Base-by-base conservation (phyloP, 2,888 invertebrate genomes). In the Eupithecia tripunctaria region DNA sequence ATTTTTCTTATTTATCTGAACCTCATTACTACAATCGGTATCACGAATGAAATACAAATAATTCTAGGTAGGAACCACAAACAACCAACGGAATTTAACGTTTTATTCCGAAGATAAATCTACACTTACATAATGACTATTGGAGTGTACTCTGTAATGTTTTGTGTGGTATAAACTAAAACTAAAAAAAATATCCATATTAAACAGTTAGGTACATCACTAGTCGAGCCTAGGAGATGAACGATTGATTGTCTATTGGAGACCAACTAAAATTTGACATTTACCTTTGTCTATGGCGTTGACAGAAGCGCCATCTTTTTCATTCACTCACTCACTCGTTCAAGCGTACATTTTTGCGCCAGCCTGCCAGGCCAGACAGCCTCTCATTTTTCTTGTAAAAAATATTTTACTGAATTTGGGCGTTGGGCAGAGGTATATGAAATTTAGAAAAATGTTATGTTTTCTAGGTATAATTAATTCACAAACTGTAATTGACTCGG, bases 361-460 rank as follows among this genome's bases (percentile, higher is more conserved):
- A 67, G 67, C 71, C 59, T 59, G 71, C 71, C 56, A 56, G 38
- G 71, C 71, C 56, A 56, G 38, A 60, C 51, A 56, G 56, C 64
- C 32, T 62, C 38, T 21, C 21, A 38, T 63, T 25, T 21, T 21
- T 25, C 62, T 21, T 64, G 38, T 41, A 64, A 71, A 73, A 65
- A 32, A n/a, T 27, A 60, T 18, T 68, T 70, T 66, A 18, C 69
- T 25, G 41, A 67, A 56, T 51, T 10, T 60, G 72, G 72, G 71
- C 67, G 66, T 47, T 63, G n/a, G 60, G 25, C 69, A 32, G 41
- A n/a, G 63, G 51, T 62, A 56, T 67, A 63, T n/a, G n/a, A 38
- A 43, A 51, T 41, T 43, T 68, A 72, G 56, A 47, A 80, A 78
- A 80, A 80, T 80, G 80, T 62, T 79, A 73, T 64, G 68, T 71